These are phyloP conservation scores for Cephus runcator DNA, from an alignment of 2,888 invertebrate genomes.

Conservation along the genomic window DNA sequence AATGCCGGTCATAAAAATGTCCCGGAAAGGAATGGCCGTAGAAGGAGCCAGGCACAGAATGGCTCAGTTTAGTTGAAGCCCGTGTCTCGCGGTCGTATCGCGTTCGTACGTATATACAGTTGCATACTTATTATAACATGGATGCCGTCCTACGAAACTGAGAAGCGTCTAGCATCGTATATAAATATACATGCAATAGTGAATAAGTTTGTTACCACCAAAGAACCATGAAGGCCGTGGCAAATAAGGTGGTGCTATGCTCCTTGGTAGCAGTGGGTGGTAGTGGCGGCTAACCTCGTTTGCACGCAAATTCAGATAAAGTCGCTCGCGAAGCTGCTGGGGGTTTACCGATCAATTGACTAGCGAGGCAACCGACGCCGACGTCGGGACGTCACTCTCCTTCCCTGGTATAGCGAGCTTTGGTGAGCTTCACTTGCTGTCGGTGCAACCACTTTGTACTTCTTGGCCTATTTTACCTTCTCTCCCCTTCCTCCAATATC, in stretches of 20 bases:
- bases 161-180: background rate
- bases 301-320: slow-evolving; percentile 45
- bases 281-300: slow-evolving; percentile 40
- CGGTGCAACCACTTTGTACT: slow-evolving; percentile 25
- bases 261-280: slow-evolving; percentile 10
- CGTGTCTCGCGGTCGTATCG: background rate
- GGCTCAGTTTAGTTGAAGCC: background rate
- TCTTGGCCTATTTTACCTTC: slow-evolving; percentile 26
- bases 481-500: background rate
- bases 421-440: background rate
- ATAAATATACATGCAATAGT: background rate
- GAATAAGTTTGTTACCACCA: too few relatives aligned
- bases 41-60: background rate
- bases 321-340: slow-evolving; percentile 26
- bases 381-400: background rate
- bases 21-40: slow-evolving; percentile 42
- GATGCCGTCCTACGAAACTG: background rate
- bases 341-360: slow-evolving; percentile 33
- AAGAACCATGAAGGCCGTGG: background rate
- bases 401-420: background rate
- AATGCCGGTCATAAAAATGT: slow-evolving; percentile 50
- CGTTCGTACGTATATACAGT: background rate
- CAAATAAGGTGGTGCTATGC: background rate
- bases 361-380: slow-evolving; percentile 9
- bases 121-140: background rate